Evolutionary conservation across 2,113 vertebrate species (phyloP).

Genomic region (Thunnus maccoyii): DNA sequence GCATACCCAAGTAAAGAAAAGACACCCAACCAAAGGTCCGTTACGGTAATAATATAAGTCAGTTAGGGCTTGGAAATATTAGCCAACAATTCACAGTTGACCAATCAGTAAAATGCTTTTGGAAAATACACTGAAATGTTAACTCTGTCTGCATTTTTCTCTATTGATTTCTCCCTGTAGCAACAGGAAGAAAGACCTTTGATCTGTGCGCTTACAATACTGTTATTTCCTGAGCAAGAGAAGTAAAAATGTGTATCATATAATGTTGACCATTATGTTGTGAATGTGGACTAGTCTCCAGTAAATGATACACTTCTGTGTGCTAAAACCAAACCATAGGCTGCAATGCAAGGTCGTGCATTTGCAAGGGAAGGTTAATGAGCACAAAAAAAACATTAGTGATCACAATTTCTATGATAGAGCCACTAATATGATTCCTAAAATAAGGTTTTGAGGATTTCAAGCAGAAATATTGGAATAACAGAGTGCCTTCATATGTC

Average conservation of each 20-base stretch:
- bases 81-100: constrained; percentile 15
- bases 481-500: constrained; percentile 1
- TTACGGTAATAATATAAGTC: constrained; percentile 30
- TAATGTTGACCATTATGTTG: constrained; percentile 14
- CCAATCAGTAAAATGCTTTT: constrained; percentile 31
- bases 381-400: neutral
- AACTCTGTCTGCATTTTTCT: neutral
- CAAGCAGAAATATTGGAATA: neutral
- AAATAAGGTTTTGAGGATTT: neutral
- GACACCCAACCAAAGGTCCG: constrained; percentile 47
- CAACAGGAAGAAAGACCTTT: neutral
- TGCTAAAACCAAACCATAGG: neutral
- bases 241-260: constrained; percentile 14
- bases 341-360: no score
- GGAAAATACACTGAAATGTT: neutral
- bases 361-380: no score
- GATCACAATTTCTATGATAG: no score
- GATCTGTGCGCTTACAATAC: constrained; percentile 36
- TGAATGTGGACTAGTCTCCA: neutral
- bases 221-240: constrained; percentile 13
- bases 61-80: constrained; percentile 9
- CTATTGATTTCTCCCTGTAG: neutral
- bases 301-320: neutral
- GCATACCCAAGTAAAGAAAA: constrained; percentile 53
- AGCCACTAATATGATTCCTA: neutral